These are phyloP conservation scores for Pseudomugil tenellus DNA, from an alignment of 2,797 vertebrate species.

Conservation along the genomic window DNA sequence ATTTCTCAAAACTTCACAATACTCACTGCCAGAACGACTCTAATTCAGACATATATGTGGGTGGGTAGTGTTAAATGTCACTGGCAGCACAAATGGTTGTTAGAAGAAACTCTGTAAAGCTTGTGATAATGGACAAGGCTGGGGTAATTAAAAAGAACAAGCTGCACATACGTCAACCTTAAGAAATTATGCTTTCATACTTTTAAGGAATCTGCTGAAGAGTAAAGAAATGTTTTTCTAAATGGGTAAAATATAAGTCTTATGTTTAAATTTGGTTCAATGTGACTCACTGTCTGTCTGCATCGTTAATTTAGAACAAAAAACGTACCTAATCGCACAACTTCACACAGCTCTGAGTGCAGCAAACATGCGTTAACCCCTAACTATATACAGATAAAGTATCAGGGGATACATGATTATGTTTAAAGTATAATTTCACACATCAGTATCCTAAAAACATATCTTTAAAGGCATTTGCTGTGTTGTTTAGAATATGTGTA, in stretches of 20 bases:
- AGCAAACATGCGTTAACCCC: constrained; percentile 3
- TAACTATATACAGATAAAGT: neutral
- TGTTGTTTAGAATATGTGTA: neutral
- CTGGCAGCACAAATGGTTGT: constrained; percentile 1
- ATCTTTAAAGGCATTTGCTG: constrained; percentile 12
- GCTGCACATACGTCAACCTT: constrained; percentile 4
- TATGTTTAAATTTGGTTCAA: neutral
- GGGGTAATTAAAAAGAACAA: constrained; percentile 57
- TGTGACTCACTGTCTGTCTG: neutral
- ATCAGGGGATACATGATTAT: neutral
- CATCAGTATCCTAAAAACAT: constrained; percentile 23
- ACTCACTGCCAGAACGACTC: constrained; percentile 19
- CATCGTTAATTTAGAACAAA: neutral
- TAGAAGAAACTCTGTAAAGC: constrained; percentile 26
- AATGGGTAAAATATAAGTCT: constrained; percentile 1
- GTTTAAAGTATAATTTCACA: constrained; percentile 23
- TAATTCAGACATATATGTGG: constrained; percentile 20
- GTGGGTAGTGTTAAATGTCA: constrained; percentile 43
- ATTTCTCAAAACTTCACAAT: constrained; percentile 37
- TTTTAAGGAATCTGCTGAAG: constrained; percentile 5
- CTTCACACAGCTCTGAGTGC: neutral
- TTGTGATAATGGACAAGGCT: constrained; percentile 36
- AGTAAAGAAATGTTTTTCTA: constrained; percentile 8
- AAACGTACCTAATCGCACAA: neutral
- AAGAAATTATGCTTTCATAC: neutral